These are phyloP conservation scores for Candoia aspera DNA, from an alignment of 2,113 vertebrate species.

Conservation along the genomic window DNA sequence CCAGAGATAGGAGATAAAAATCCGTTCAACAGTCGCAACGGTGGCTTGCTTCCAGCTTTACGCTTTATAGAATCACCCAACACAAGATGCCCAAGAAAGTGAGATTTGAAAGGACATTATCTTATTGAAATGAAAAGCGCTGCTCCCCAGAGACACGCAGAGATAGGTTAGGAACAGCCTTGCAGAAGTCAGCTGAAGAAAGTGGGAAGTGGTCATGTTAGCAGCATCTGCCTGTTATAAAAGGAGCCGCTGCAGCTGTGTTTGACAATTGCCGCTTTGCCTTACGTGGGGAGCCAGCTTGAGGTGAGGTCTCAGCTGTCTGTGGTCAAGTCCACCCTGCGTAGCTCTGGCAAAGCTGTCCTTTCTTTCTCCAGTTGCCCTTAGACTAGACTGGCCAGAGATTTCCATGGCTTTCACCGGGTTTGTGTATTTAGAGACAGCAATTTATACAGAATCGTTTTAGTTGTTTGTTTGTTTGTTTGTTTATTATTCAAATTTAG, in stretches of 20 bases:
- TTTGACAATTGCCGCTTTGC: not conserved
- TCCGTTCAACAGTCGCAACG: not conserved
- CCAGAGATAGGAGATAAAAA: not conserved
- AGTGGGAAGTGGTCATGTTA: not conserved
- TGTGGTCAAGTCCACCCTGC: not conserved
- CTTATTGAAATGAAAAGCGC: not conserved
- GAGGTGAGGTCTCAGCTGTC: not conserved
- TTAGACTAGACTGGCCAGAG: not conserved
- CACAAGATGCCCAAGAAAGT: not conserved
- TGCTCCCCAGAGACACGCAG: fast-evolving
- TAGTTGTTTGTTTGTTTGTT: too few species aligned
- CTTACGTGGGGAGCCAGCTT: not conserved
- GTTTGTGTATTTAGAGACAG: not conserved
- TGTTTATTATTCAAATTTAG: too few species aligned
- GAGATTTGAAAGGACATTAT: not conserved
- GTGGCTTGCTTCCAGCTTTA: not conserved
- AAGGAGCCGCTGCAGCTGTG: not conserved
- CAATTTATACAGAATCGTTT: not conserved
- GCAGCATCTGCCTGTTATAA: not conserved
- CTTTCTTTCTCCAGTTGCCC: not conserved
- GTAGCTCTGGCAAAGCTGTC: not conserved
- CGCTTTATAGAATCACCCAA: not conserved
- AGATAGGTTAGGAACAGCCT: not conserved
- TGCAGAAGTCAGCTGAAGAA: not conserved
- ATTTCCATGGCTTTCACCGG: not conserved